Evolutionary conservation across 2,888 invertebrate genomes (phyloP), one percentile per base, ranked within the genome.

Genomic region (Dynastes grantii): DNA sequence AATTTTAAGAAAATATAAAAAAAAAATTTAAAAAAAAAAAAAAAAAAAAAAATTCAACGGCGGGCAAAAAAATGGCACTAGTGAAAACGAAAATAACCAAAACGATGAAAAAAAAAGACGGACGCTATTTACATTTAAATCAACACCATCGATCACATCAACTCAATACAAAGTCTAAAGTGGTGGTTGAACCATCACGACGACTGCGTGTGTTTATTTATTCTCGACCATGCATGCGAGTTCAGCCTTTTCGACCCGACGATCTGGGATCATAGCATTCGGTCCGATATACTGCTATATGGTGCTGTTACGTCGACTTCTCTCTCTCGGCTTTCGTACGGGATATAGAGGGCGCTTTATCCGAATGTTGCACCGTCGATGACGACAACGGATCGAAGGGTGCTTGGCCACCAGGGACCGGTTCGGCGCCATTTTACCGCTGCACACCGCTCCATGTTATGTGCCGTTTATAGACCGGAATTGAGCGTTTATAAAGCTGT

Each of bases 401-500:
- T 85, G 84, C 81, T 82, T 80, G 81, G 83, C 84, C 84, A 81
- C 85, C 82, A 84, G 85, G 86, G 86, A 86, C 85, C 85, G 83
- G 85, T 86, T 85, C 84, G 86, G 82, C 85, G 87, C 87, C 86
- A 86, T 87, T 86, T 85, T 85, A 85, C 83, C 84, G 84, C 82
- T 75, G 83, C 85, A 75, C 73, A 75, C 73, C 73, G 73, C 73
- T 86, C 85, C 85, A 86, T 86, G 87, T 87, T 87, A 87, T 86
- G 86, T 85, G 84, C 86, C 87, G 86, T 87, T 87, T 88, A 88
- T 87, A 85, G 86, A 86, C 87, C 86, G 83, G 85, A 87, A 88
- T 88, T 85, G 87, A 87, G 84, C 87, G 86, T 87, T 87, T 88
- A 87, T 87, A 87, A 87, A 87, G 86, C 87, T 85, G 85, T 86